Evolutionary conservation across 2,797 vertebrate species (phyloP), one percentile per base, ranked within the genome.

Genomic region (Sebastes vulpes): DNA sequence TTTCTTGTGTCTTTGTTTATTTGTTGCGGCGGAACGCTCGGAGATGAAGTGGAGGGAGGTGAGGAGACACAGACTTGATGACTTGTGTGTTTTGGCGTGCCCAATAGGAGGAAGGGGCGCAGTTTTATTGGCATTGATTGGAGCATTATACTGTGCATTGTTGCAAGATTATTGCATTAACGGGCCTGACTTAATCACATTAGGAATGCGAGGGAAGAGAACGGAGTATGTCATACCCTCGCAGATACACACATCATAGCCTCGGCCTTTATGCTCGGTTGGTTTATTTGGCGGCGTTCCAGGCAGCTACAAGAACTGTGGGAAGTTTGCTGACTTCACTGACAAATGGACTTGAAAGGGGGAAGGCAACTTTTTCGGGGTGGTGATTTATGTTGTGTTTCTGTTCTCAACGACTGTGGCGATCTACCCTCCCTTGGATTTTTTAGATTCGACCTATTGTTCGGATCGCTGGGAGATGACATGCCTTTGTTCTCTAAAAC

Each of bases 141-240:
- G 83, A 73, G 86, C 88, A 91, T 93, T 89, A 94, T 82, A 87
- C 79, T 88, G 85, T 84, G 89, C 91, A 92, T 95, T 91, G 93
- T 91, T 90, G 90, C 78, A 78, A 87, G 87, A 90, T 95, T 95
- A 96, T 95, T 95, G 90, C 90, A 95, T 96, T 96, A 95, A 93
- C 94, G 92, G 75, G 75, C 75, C 83, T 63, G 75, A 48, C 91
- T 88, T 94, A 95, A 96, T 95, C 82, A 81, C 85, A 94, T 96
- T 95, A 94, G 88, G 85, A 93, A 89, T 88, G 86, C 63, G 66
- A 70, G 77, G 82, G 91, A 88, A 83, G 82, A 79, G 84, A 87
- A 92, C 73, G 73, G 84, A 90, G 72, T 87, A 88, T 93, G 94
- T 94, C 92, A 91, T 82, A 88, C 84, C 84, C 84, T 85, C 54